phyloP scores from a whole-genome alignment of 2,113 vertebrate species.

The Colossoma macropomum region DNA sequence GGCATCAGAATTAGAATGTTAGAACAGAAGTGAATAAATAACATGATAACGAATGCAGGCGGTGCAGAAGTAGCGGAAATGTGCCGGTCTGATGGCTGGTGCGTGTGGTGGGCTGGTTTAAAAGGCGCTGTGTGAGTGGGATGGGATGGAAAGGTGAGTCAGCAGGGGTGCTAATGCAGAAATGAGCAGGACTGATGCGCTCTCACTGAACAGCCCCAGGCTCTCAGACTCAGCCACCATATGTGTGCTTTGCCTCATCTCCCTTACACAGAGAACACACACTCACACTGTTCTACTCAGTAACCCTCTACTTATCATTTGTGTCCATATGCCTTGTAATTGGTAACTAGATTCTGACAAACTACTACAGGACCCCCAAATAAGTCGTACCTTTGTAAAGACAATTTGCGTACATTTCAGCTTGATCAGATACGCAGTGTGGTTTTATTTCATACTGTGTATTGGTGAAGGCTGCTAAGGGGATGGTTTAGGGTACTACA shows the following conservation, averaged over 20 bases:
- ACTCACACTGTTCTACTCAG: constrained; percentile 9
- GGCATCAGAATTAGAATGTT: neutral
- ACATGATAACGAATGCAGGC: constrained; percentile 1
- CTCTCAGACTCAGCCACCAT: constrained; percentile 56
- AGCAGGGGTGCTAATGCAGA: constrained; percentile 62
- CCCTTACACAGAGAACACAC: neutral
- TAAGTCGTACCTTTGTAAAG: constrained; percentile 5
- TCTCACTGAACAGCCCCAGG: constrained; percentile 65
- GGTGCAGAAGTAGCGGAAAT: neutral
- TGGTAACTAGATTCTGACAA: constrained; percentile 8
- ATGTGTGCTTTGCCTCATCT: constrained; percentile 24
- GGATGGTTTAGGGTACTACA: neutral
- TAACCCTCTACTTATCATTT: neutral
- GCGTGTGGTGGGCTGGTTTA: constrained; percentile 48
- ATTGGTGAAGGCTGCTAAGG: neutral
- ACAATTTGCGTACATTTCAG: neutral
- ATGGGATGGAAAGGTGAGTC: constrained; percentile 69
- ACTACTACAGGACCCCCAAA: neutral
- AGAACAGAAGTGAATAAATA: constrained; percentile 1
- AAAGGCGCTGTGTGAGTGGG: constrained; percentile 52
- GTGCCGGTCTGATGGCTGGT: constrained; percentile 1
- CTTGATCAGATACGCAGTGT: neutral
- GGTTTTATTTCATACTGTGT: neutral
- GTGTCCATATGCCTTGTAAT: neutral
- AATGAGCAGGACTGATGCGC: constrained; percentile 70